Evolutionary conservation across 2,888 invertebrate genomes (phyloP).

Genomic region (Lamellibrachia columna): DNA sequence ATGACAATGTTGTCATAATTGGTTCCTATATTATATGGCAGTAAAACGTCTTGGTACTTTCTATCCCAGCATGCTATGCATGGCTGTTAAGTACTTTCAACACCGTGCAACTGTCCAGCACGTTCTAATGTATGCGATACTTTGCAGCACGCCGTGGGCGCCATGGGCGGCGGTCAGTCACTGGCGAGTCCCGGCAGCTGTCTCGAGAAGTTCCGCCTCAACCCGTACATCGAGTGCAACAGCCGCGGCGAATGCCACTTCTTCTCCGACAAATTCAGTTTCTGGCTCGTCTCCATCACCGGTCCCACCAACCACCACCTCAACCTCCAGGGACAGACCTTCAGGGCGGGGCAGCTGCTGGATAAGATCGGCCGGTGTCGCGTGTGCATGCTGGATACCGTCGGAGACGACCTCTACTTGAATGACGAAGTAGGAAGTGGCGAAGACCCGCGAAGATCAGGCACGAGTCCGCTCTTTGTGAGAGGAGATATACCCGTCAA

Average conservation of each 20-base stretch:
- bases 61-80: no score
- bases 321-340: background rate
- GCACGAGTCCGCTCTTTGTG: background rate
- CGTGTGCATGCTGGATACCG: constrained; percentile 6
- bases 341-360: background rate
- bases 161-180: constrained; percentile 48
- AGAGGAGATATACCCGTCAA: background rate
- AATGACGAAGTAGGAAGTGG: background rate
- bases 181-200: constrained; percentile 48
- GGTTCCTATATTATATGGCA: no score
- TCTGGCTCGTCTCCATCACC: constrained; percentile 79
- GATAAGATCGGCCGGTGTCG: constrained; percentile 19
- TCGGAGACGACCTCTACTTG: background rate
- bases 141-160: constrained; percentile 46
- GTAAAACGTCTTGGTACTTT: no score
- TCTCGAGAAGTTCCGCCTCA: constrained; percentile 58
- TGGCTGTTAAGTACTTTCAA: no score
- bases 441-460: background rate
- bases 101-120: no score
- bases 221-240: constrained; percentile 63
- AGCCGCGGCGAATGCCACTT: constrained; percentile 52
- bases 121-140: background rate
- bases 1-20: no score
- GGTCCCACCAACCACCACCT: constrained; percentile 56
- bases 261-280: constrained; percentile 88